Conservation (phyloP, 2,113 vertebrate species). For the Halichoerus grypus region DNA sequence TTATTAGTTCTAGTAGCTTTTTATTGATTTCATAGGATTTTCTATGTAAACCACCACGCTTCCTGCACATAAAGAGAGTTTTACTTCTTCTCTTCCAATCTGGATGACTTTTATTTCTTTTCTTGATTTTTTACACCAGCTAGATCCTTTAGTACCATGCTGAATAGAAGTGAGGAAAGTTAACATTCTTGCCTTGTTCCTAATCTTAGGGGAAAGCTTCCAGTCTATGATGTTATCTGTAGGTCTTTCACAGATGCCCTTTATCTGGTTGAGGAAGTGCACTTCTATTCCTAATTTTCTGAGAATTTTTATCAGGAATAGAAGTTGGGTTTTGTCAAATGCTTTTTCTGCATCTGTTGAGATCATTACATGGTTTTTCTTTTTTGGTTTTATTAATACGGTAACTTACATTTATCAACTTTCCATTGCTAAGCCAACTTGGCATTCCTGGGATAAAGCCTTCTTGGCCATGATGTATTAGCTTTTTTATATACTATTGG, state of each 20-base stretch:
- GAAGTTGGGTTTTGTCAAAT: background rate
- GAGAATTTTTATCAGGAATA: background rate
- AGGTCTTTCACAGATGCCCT: background rate
- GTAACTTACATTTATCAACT: background rate
- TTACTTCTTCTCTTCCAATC: background rate
- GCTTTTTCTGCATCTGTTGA: background rate
- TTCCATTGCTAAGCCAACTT: background rate
- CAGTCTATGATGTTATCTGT: background rate
- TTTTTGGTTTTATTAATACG: background rate
- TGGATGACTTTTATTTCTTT: background rate
- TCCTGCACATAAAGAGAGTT: background rate
- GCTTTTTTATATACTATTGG: background rate
- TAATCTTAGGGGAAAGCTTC: background rate
- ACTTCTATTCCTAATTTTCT: background rate
- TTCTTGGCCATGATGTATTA: background rate
- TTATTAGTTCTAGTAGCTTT: background rate
- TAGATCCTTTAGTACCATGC: background rate
- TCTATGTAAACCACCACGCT: background rate
- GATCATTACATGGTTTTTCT: background rate
- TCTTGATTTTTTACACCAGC: background rate
- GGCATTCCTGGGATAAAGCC: background rate
- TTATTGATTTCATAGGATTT: background rate
- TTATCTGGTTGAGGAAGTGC: background rate
- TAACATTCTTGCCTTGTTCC: background rate
- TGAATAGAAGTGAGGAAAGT: background rate